phyloP scores from a whole-genome alignment of 35 echinoderm and acorn worm species.

The Apostichopus japonicus region DNA sequence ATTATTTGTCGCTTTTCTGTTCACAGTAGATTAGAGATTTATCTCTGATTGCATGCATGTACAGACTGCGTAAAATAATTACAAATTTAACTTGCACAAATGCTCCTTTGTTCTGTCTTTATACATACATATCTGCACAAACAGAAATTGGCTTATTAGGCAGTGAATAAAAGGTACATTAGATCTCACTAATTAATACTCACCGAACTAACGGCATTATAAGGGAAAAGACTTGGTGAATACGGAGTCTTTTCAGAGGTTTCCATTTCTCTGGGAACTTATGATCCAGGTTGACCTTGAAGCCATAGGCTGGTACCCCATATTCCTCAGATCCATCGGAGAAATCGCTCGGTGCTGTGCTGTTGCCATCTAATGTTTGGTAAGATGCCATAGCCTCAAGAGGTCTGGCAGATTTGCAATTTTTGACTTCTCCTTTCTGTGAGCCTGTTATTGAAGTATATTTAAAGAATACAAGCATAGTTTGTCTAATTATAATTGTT shows the following conservation, averaged over 20 bases:
- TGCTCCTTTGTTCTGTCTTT: too few species aligned
- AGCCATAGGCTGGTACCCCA: conserved; percentile 77
- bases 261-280: conserved; percentile 88
- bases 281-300: conserved; percentile 80
- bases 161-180: too few species aligned
- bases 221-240: conserved; percentile 63
- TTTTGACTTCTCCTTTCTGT: too few species aligned
- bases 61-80: too few species aligned
- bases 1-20: too few species aligned
- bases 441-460: neutral
- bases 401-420: neutral
- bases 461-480: neutral
- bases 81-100: too few species aligned
- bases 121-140: too few species aligned
- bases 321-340: conserved; percentile 43
- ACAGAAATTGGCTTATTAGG: too few species aligned
- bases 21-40: too few species aligned
- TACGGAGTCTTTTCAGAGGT: conserved; percentile 63
- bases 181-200: neutral
- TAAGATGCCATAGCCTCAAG: conserved; percentile 31
- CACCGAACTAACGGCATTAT: conserved; percentile 74
- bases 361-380: conserved; percentile 22
- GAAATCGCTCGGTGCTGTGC: conserved; percentile 32
- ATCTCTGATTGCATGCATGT: too few species aligned
- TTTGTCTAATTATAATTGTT: neutral